phyloP scores from a whole-genome alignment of 2,888 invertebrate species.

The Callinectes sapidus region DNA sequence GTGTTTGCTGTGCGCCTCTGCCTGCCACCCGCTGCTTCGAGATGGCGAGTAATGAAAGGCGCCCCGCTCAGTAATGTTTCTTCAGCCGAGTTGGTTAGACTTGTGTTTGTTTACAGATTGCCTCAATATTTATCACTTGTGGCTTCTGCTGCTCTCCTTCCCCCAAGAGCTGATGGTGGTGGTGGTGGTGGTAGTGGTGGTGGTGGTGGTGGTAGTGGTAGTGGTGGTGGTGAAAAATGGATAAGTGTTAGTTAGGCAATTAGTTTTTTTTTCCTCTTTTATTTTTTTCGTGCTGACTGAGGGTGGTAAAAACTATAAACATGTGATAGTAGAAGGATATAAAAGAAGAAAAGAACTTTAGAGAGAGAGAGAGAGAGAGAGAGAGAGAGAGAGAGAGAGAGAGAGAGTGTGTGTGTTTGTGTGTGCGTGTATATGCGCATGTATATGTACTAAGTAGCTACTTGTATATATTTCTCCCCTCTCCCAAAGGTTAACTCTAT shows the following conservation, averaged over 20 bases:
- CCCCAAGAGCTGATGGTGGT: neutral
- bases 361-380: too few relatives aligned
- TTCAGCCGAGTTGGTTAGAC: conserved; percentile 14
- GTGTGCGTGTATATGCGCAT: too few relatives aligned
- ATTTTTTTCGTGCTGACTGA: neutral
- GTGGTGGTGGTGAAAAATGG: neutral
- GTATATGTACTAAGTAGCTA: too few relatives aligned
- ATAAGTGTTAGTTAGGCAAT: neutral
- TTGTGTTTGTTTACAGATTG: conserved; percentile 23
- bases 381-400: too few relatives aligned
- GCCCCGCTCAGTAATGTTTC: neutral
- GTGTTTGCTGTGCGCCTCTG: neutral
- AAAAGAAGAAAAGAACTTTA: too few relatives aligned
- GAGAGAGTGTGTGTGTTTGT: too few relatives aligned
- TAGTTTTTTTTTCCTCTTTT: neutral
- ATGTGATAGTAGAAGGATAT: neutral
- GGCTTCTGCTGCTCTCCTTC: neutral
- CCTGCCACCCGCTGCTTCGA: neutral
- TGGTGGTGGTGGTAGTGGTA: too few relatives aligned
- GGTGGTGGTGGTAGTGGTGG: neutral
- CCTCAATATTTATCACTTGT: conserved; percentile 12
- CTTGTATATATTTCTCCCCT: too few relatives aligned
- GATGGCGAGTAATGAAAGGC: conserved; percentile 7
- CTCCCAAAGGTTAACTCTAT: too few relatives aligned
- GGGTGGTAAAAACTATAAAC: neutral